Conservation (phyloP, 2,888 invertebrate species). For the Lithosia quadra region DNA sequence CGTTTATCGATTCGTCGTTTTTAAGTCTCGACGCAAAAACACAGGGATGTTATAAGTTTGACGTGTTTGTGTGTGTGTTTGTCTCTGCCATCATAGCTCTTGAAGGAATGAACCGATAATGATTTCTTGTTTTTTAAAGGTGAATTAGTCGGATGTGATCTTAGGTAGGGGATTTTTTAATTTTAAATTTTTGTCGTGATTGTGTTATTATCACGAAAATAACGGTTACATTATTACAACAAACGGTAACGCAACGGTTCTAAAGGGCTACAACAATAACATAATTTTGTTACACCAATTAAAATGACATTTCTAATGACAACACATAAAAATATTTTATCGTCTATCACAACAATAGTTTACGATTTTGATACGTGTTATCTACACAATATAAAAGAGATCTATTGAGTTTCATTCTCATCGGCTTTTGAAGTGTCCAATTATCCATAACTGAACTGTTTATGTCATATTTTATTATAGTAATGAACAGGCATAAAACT, state of each 20-base stretch:
- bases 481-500: constrained; percentile 25
- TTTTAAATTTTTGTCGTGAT: too few species aligned
- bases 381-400: constrained; percentile 33
- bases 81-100: too few species aligned
- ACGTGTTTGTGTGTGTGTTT: too few species aligned
- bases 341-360: constrained; percentile 28
- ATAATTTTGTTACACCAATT: not conserved
- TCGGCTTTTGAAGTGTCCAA: constrained; percentile 34
- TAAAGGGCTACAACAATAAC: not conserved
- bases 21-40: too few species aligned
- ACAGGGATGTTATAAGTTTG: too few species aligned
- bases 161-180: too few species aligned
- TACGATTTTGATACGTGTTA: constrained; percentile 32
- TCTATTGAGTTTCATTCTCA: constrained; percentile 33
- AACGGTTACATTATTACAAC: too few species aligned
- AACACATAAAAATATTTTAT: constrained; percentile 25
- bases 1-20: constrained; percentile 1
- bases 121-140: too few species aligned
- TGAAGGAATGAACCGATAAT: too few species aligned
- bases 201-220: too few species aligned
- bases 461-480: constrained; percentile 42
- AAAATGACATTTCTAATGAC: constrained; percentile 7
- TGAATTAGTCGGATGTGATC: too few species aligned
- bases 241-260: too few species aligned
- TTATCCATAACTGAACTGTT: constrained; percentile 35